Evolutionary conservation across 2,797 vertebrate genomes (phyloP).

Genomic region (Rhinophrynus dorsalis): DNA sequence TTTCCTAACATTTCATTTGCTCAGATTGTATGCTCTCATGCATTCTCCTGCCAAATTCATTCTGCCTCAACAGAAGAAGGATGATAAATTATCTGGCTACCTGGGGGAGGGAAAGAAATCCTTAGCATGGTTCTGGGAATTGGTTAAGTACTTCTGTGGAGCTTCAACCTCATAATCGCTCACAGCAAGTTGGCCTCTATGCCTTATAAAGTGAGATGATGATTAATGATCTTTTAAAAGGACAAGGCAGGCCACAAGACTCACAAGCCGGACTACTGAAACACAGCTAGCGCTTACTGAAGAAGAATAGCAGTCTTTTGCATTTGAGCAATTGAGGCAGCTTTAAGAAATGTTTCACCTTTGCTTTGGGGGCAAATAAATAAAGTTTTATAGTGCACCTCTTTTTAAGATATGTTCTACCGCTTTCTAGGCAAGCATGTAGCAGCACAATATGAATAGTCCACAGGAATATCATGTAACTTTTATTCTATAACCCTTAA

Average conservation of each 20-base stretch:
- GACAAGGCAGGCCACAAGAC: conserved; percentile 84
- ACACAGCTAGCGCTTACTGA: conserved; percentile 70
- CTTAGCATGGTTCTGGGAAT: conserved; percentile 87
- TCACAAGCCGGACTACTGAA: conserved; percentile 73
- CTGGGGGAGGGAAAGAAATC: conserved; percentile 77
- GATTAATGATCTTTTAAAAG: conserved; percentile 98
- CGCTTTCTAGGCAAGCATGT: too few species aligned
- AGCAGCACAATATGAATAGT: too few species aligned
- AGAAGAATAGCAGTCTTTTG: conserved; percentile 35
- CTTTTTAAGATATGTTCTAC: too few species aligned
- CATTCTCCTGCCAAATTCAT: conserved; percentile 79
- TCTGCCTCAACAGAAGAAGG: conserved; percentile 78
- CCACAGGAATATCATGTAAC: too few species aligned
- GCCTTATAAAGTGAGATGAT: conserved; percentile 95
- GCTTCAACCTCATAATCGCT: conserved; percentile 84
- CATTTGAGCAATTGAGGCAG: conserved; percentile 74
- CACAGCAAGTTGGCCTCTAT: conserved; percentile 79
- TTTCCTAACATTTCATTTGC: conserved; percentile 57
- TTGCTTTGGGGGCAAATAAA: conserved; percentile 78
- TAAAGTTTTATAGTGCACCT: conserved; percentile 67
- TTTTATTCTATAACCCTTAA: too few species aligned
- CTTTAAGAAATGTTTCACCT: conserved; percentile 67
- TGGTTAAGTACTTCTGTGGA: conserved; percentile 94
- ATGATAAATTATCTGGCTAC: conserved; percentile 91
- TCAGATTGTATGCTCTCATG: conserved; percentile 77